phyloP scores from a whole-genome alignment of 1,140 invertebrate genomes.

The Hetaerina americana region DNA sequence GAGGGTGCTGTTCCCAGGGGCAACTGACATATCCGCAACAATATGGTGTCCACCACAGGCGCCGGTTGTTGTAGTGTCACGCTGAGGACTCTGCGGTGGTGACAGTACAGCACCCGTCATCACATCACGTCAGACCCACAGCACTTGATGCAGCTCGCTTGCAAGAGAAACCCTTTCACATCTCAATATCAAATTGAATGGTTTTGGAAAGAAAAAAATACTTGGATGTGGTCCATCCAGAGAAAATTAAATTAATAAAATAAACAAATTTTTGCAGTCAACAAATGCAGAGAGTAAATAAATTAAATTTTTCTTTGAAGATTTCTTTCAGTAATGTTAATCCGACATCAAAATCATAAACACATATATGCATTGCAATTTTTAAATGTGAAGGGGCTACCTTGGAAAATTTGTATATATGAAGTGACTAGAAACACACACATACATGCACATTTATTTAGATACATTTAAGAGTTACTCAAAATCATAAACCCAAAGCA shows the following conservation, averaged over 20 bases:
- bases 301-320: neutral
- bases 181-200: constrained; percentile 1
- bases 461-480: too few relatives aligned
- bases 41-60: constrained; percentile 23
- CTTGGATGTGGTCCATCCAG: neutral
- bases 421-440: neutral
- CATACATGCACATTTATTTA: neutral
- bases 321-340: too few relatives aligned
- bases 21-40: constrained; percentile 36
- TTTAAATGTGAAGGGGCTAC: neutral
- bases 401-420: too few relatives aligned
- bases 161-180: neutral
- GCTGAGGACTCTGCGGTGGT: constrained; percentile 30
- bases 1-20: constrained; percentile 32
- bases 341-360: too few relatives aligned
- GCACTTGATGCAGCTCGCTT: neutral
- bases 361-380: neutral
- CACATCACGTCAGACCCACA: neutral
- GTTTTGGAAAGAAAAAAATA: constrained; percentile 6
- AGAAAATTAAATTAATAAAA: neutral
- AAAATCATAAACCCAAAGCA: too few relatives aligned
- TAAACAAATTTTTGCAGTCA: neutral
- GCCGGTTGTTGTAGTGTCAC: constrained; percentile 22
- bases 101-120: too few relatives aligned
- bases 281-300: neutral